phyloP scores from a whole-genome alignment of 2,113 vertebrate species.

The Caloenas nicobarica region DNA sequence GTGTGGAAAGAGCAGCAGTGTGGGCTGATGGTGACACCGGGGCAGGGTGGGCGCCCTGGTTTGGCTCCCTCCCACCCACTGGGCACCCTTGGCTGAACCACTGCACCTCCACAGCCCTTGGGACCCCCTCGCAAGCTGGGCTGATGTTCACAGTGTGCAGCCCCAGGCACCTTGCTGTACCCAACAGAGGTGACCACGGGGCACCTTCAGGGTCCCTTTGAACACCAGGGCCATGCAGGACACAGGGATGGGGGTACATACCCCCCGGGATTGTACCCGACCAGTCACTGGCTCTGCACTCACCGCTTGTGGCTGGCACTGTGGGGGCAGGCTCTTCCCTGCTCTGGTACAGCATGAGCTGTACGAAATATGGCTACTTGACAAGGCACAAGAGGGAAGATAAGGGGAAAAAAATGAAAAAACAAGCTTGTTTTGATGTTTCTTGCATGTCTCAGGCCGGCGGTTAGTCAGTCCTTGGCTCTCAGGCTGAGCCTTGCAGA shows the following conservation, averaged over 20 bases:
- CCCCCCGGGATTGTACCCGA: no score
- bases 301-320: rapidly evolving
- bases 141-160: neutral
- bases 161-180: rapidly evolving
- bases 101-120: neutral
- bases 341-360: neutral
- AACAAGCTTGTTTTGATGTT: neutral
- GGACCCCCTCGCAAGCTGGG: neutral
- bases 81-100: rapidly evolving
- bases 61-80: neutral
- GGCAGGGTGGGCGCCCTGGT: neutral
- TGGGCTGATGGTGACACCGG: neutral
- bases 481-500: neutral
- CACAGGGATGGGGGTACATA: neutral
- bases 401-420: no score
- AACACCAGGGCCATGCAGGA: rapidly evolving
- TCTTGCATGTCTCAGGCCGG: neutral
- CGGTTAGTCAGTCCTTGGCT: neutral
- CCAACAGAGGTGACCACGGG: rapidly evolving
- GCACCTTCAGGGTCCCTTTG: neutral
- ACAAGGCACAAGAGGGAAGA: neutral
- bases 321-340: neutral
- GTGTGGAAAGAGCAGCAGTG: rapidly evolving
- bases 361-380: neutral
- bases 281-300: rapidly evolving